Base-by-base conservation (phyloP, 2,113 vertebrate genomes). In the Amphilophus citrinellus region DNA sequence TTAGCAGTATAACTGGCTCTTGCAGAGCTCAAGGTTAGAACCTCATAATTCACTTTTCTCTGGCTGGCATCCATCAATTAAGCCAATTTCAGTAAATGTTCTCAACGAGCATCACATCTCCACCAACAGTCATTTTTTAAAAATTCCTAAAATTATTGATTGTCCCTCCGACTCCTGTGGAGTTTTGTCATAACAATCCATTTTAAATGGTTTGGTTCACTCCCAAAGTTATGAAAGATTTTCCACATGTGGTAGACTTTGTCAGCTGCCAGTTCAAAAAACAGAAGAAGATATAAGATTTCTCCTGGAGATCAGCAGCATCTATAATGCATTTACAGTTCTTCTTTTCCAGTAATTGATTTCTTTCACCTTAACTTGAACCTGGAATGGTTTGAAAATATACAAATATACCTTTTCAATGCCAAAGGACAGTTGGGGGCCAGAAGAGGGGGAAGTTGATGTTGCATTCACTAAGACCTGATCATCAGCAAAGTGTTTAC, bases 241-340 rank as follows among this genome's bases (percentile, higher is more conserved):
- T 93, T 93, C 93, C 93, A 93, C 89, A 90, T 90, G 87, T 88
- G 89, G 84, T 79, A 50, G 82, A 79, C 58, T 77, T 85, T 91
- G 89, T 88, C 87, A 91, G 87, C 87, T 88, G 87, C 89, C 88
- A 90, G 68, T 87, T 93, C 79, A 35, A 84, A 79, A 84, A 81
- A 88, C 77, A 83, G 77, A 79, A 75, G 35, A 63, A 57, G 76
- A 90, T 94, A 83, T 86, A 79, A 83, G 47, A 89, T 90, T 89
- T 89, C 85, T 88, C 59, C 39, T 79, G 84, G 84, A 91, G 83
- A 83, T 90, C 82, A 79, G 76, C 75, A 83, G 76, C 78, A 90
- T 86, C 76, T 86, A 82, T 63, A 87, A 57, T 83, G 76, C 79
- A 58, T 87, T 80, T 86, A 20, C 42, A 80, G 63, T 82, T 65